Conservation (phyloP, 2,888 invertebrate species). For the Epinotia ramella region DNA sequence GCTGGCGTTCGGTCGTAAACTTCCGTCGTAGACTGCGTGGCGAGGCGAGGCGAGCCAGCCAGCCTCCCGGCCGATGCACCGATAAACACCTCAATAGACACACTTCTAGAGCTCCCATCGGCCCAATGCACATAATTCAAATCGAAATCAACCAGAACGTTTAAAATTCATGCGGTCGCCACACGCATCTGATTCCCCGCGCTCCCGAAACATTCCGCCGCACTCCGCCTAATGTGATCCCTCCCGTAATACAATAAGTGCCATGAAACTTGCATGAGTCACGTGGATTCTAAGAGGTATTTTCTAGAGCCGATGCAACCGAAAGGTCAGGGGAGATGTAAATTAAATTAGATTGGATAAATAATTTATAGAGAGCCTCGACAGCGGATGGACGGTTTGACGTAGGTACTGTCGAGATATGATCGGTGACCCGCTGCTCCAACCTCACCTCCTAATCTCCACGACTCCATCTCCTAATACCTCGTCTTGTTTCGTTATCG, state of each 20-base stretch:
- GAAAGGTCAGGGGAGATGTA: slow-evolving; percentile 79
- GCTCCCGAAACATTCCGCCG: slow-evolving; percentile 24
- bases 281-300: slow-evolving; percentile 60
- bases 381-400: slow-evolving; percentile 81
- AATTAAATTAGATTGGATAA: slow-evolving; percentile 84
- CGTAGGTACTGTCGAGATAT: slow-evolving; percentile 73
- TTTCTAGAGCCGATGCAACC: slow-evolving; percentile 67
- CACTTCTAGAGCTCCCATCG: slow-evolving; percentile 10
- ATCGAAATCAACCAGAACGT: slow-evolving; percentile 56
- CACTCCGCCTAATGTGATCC: slow-evolving; percentile 59
- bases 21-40: slow-evolving; percentile 83
- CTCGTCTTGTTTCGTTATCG: slow-evolving; percentile 80
- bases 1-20: slow-evolving; percentile 81
- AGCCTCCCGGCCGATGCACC: slow-evolving; percentile 2
- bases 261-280: slow-evolving; percentile 73
- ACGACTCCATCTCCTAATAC: slow-evolving; percentile 81
- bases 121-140: slow-evolving; percentile 53
- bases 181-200: slow-evolving; percentile 34
- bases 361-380: slow-evolving; percentile 78
- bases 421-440: slow-evolving; percentile 80
- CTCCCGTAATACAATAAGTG: slow-evolving; percentile 66
- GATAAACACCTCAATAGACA: not conserved
- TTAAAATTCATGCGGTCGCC: slow-evolving; percentile 47
- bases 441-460: slow-evolving; percentile 77
- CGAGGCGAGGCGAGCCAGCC: slow-evolving; percentile 63